phyloP scores from a whole-genome alignment of 2,888 invertebrate species.

The Carterocephalus palaemon region DNA sequence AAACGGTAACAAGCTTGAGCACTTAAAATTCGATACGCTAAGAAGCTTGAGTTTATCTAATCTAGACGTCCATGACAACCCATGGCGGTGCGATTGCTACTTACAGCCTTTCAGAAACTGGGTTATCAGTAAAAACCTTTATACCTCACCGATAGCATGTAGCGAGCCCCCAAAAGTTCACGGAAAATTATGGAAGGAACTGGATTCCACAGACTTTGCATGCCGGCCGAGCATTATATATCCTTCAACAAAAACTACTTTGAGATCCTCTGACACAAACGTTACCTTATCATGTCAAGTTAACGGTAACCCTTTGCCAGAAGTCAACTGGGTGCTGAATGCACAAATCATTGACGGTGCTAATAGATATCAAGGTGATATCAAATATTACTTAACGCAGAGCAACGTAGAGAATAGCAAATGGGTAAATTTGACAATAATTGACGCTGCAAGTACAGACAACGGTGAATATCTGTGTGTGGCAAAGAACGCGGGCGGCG shows the following conservation, averaged over 20 bases:
- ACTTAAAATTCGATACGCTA: conserved; percentile 82
- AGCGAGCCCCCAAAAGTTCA: conserved; percentile 83
- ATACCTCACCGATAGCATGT: conserved; percentile 86
- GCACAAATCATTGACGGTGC: conserved; percentile 79
- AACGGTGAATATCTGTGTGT: conserved; percentile 88
- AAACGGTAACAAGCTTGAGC: conserved; percentile 85
- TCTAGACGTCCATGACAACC: conserved; percentile 87
- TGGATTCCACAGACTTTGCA: conserved; percentile 86
- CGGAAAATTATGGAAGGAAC: conserved; percentile 85
- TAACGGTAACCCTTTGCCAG: conserved; percentile 86
- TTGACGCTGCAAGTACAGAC: conserved; percentile 80
- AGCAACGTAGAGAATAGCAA: conserved; percentile 58
- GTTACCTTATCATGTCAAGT: conserved; percentile 87
- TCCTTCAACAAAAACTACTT: conserved; percentile 77
- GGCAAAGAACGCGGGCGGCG: conserved; percentile 90
- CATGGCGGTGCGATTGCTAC: conserved; percentile 93
- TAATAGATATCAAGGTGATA: conserved; percentile 69
- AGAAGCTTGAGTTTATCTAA: conserved; percentile 82
- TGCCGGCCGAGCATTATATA: conserved; percentile 87
- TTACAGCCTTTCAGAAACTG: conserved; percentile 88
- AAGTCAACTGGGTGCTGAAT: conserved; percentile 86
- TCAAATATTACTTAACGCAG: conserved; percentile 66
- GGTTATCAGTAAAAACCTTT: conserved; percentile 84
- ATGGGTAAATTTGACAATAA: conserved; percentile 85
- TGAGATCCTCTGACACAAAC: conserved; percentile 82